Evolutionary conservation across 2,888 invertebrate genomes (phyloP).

Genomic region (Archaeoteleia sp.): DNA sequence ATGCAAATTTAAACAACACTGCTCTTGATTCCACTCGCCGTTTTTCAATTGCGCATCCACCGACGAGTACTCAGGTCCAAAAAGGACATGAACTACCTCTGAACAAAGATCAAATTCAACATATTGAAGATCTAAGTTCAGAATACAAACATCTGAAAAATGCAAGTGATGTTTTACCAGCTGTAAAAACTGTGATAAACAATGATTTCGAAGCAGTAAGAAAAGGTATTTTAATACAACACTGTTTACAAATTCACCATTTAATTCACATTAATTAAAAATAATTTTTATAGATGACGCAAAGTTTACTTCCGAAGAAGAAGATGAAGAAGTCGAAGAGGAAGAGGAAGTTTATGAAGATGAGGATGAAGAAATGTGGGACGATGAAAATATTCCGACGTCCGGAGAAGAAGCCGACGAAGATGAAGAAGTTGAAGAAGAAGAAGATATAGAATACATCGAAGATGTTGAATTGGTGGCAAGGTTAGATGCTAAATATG

Average conservation of each 20-base stretch:
- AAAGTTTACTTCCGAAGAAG: conserved; percentile 6
- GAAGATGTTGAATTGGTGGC: conserved; percentile 33
- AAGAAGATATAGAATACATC: conserved; percentile 57
- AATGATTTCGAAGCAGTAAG: conserved; percentile 13
- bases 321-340: conserved; percentile 13
- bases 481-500: conserved; percentile 12
- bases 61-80: conserved; percentile 55
- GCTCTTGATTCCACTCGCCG: conserved; percentile 73
- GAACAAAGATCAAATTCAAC: conserved; percentile 49
- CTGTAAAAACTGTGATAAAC: conserved; percentile 35
- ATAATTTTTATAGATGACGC: conserved; percentile 12
- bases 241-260: not conserved
- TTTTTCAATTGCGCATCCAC: conserved; percentile 75
- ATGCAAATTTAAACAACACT: conserved; percentile 54
- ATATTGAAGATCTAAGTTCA: conserved; percentile 59
- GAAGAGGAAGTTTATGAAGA: conserved; percentile 35
- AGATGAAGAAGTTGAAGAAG: conserved; percentile 52
- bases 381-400: too few species aligned
- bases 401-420: conserved; percentile 33
- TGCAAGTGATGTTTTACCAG: conserved; percentile 34
- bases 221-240: too few species aligned
- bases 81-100: conserved; percentile 17
- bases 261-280: not conserved
- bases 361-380: too few species aligned
- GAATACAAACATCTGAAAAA: conserved; percentile 58